Evolutionary conservation across 2,113 vertebrate species (phyloP).

Genomic region (Apodemus sylvaticus): DNA sequence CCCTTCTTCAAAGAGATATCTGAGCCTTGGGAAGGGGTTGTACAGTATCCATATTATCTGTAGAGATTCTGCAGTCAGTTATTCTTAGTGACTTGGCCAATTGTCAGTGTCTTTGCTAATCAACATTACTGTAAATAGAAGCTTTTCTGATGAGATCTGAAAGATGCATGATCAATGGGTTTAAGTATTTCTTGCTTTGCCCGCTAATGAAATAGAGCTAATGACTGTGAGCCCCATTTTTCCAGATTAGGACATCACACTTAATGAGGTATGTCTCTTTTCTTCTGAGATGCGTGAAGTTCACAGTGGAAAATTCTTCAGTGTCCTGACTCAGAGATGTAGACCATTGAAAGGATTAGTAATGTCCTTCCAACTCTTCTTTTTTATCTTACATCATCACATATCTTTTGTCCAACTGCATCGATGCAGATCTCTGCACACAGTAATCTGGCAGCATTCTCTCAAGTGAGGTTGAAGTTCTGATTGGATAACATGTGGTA

Average conservation of each 20-base stretch:
- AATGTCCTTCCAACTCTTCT: not conserved
- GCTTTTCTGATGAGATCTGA: not conserved
- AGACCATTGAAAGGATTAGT: not conserved
- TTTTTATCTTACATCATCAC: not conserved
- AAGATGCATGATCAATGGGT: not conserved
- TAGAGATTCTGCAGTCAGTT: not conserved
- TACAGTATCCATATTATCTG: not conserved
- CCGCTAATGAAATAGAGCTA: not conserved
- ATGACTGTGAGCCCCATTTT: not conserved
- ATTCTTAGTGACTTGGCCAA: not conserved
- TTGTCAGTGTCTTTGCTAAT: not conserved
- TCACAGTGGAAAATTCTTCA: not conserved
- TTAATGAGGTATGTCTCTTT: not conserved
- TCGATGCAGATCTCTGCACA: not conserved
- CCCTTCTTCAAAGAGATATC: not conserved
- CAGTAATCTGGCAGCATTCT: not conserved
- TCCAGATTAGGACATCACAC: not conserved
- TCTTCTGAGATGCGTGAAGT: not conserved
- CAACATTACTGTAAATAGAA: not conserved
- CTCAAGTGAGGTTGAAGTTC: not conserved
- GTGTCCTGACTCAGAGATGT: not conserved
- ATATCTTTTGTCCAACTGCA: fast-evolving
- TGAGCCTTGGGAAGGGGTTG: not conserved
- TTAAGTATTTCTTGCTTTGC: not conserved
- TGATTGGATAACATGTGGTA: not conserved